Evolutionary conservation across 2,797 vertebrate species (phyloP).

Genomic region (Tadarida brasiliensis): DNA sequence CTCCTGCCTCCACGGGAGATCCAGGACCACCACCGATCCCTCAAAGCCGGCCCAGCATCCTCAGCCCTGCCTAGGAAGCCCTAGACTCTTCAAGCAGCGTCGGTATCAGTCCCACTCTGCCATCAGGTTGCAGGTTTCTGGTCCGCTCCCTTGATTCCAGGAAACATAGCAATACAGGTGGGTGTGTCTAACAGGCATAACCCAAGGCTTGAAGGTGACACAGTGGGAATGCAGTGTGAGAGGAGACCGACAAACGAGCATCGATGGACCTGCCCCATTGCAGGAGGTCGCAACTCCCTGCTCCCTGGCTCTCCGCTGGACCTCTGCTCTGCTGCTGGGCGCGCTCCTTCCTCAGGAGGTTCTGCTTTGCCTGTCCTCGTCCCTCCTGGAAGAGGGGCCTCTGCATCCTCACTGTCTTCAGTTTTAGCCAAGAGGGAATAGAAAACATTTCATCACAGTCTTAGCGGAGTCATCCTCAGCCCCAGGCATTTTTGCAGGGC

Average conservation of each 20-base stretch:
- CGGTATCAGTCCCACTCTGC: neutral
- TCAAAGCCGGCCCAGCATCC: neutral
- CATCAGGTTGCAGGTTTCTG: neutral
- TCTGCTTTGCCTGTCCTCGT: neutral
- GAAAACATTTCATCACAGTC: neutral
- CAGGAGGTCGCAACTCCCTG: too few relatives aligned
- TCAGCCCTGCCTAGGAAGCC: neutral
- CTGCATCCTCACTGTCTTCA: neutral
- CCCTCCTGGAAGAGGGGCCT: neutral
- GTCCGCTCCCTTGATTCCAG: neutral
- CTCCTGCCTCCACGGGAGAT: neutral
- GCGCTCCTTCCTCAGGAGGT: accelerated
- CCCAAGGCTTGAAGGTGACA: neutral
- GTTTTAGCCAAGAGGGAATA: neutral
- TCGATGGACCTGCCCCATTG: too few relatives aligned
- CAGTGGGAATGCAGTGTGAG: neutral
- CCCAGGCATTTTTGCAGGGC: neutral
- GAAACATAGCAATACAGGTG: neutral
- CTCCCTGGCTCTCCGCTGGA: neutral
- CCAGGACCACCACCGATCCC: neutral
- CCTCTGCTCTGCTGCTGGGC: neutral
- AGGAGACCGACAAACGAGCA: neutral
- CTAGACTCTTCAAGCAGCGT: neutral
- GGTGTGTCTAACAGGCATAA: neutral
- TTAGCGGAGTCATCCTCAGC: neutral